Percentiles rank a stretch among this genome's conserved stretches.
Evolutionary conservation across 2,888 invertebrate species (phyloP).

Genomic region (Subacronicta megacephala): DNA sequence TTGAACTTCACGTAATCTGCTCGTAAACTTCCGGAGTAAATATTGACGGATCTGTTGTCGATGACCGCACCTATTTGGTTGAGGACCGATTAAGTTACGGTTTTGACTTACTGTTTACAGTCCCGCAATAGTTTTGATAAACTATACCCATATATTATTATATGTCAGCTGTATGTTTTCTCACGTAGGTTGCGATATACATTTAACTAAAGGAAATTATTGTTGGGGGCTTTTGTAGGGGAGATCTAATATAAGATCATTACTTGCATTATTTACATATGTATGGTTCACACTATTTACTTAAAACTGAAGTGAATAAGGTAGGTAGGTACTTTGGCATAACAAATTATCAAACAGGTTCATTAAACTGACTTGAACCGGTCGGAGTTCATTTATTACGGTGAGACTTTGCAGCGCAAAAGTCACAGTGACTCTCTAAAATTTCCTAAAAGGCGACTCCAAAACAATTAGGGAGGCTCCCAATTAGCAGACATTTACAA

Average conservation of each 20-base stretch:
- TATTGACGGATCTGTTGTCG: conserved; percentile 41
- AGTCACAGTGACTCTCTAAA: conserved; percentile 42
- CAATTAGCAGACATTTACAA: conserved; percentile 52
- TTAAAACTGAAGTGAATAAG: neutral
- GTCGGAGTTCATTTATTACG: conserved; percentile 36
- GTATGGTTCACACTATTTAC: neutral
- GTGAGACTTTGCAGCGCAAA: conserved; percentile 30
- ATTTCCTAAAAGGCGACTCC: conserved; percentile 33
- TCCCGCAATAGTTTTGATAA: neutral
- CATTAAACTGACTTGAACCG: conserved; percentile 15
- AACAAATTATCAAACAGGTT: conserved; percentile 24
- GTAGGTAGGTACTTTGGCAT: neutral
- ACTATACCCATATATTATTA: neutral
- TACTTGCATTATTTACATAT: conserved; percentile 36
- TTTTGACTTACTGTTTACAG: conserved; percentile 8
- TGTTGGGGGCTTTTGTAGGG: conserved; percentile 3
- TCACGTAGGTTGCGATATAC: conserved; percentile 26
- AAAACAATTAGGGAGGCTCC: conserved; percentile 50
- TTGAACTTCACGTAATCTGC: conserved; percentile 48
- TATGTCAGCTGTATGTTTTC: conserved; percentile 27
- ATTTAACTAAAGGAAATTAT: conserved; percentile 10
- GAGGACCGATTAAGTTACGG: conserved; percentile 3
- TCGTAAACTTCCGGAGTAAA: conserved; percentile 44
- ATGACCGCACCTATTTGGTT: conserved; percentile 29
- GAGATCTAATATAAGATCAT: conserved; percentile 11